Evolutionary conservation across 2,797 vertebrate species (phyloP), one percentile per base, ranked within the genome.

Genomic region (Melopsittacus undulatus): DNA sequence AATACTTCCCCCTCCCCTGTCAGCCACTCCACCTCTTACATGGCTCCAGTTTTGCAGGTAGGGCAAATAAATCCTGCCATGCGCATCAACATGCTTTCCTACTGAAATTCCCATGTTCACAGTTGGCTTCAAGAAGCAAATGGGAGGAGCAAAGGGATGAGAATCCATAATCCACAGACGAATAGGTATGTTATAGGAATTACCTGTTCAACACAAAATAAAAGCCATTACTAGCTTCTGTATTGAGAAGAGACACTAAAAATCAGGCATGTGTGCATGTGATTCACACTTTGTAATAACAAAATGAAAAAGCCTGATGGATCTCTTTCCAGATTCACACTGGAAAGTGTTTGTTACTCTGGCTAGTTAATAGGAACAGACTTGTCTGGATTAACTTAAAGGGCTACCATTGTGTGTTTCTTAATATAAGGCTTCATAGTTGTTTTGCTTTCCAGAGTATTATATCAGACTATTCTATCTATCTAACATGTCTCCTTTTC

Each of bases 121-220:
- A 21, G 99, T 99, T 0, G 99, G 99, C 76, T 98, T 98, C 96
- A 99, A 91, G 91, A 99, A 98, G 88, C 99, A 99, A 88, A 99
- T 98, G 52, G 99, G 99, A 4, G 99, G 99, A 32, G 99, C 98
- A 98, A 99, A 99, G 61, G 99, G 99, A 93, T 99, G 98, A 5
- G 99, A 99, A 97, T 99, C 99, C 98, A 99, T 89, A 94, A 99
- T 98, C 99, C 99, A 99, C 74, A 99, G 97, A 95, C 94, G 97
- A 91, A 99, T 85, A 43, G 99, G 99, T 87, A 99, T 98, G 97
- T 99, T 99, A 92, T 99, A 99, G 9, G 97, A 98, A 82, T 90
- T 98, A 56, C 99, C 99, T 99, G 96, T 75, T 91, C 66, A 89
- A 97, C 51, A 97, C 51, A 97, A 97, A 96, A 92, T 8, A 96